Conservation (phyloP, 2,797 vertebrate genomes). For the Remorina albescens region DNA sequence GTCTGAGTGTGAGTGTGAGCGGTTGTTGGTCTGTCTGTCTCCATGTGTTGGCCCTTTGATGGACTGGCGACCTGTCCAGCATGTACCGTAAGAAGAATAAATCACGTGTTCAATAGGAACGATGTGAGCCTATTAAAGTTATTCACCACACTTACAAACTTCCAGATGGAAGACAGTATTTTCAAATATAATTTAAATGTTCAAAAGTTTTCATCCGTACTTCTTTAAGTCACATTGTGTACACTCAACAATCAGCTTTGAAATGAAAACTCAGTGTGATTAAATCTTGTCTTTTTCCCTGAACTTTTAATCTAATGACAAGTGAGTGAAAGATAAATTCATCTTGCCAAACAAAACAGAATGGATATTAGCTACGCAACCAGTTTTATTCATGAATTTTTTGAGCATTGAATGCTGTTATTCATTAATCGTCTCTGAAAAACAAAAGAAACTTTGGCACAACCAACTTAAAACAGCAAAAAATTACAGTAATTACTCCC, state of each 20-base stretch:
- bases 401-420: constrained; percentile 14
- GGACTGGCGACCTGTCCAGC: too few species aligned
- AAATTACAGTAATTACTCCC: constrained; percentile 26
- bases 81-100: constrained; percentile 10
- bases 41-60: too few species aligned
- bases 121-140: constrained; percentile 4
- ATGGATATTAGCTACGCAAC: constrained; percentile 1
- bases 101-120: constrained; percentile 8
- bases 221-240: not conserved
- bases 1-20: too few species aligned
- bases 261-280: not conserved
- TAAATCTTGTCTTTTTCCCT: not conserved
- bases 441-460: too few species aligned
- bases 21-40: too few species aligned
- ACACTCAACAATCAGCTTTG: not conserved
- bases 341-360: constrained; percentile 4
- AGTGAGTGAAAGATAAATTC: constrained; percentile 1
- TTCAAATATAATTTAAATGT: not conserved
- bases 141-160: not conserved
- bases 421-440: constrained; percentile 4
- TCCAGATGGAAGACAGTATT: not conserved
- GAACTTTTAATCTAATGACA: not conserved
- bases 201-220: not conserved
- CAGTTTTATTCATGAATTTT: constrained; percentile 22
- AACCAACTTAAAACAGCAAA: constrained; percentile 4